Base-by-base conservation (phyloP, 2,113 vertebrate genomes). In the Microcebus griseorufus region DNA sequence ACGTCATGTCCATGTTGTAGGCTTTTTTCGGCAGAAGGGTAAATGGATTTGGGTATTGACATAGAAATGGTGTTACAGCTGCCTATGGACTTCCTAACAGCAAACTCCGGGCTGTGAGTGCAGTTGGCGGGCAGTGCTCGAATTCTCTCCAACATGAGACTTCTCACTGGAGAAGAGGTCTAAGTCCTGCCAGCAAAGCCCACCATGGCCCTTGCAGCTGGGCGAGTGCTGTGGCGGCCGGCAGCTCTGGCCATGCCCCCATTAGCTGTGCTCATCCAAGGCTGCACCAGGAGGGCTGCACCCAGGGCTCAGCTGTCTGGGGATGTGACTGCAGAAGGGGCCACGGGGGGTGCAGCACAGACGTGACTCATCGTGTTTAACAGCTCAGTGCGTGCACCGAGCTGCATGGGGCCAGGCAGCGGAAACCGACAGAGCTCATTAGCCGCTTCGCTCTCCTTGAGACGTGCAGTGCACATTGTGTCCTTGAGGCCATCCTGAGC, bases 351-450 rank as follows among this genome's bases (percentile, higher is more conserved):
- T 14, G 25, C 72, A 95, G 93, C 80, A 42, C 87, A 53, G 82
- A 91, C 65, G 97, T 98, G 98, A 98, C 97, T 98, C 97, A 98
- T 98, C 62, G 80, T 87, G 95, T 98, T 98, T 98, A 98, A 98
- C 98, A 98, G 98, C 98, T 98, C 86, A 45, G 97, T 95, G 98
- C 98, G 95, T 92, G 82, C 97, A 88, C 94, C 93, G 94, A 94
- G n/a, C 45, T 85, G 95, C 93, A 93, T 3, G 12, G 89, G 88
- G 75, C 96, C 75, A 55, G 12, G 78, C 96, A 93, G 98, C 58
- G 5, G 88, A 97, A 97, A 65, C 97, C 42, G 97, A 97, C 98
- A 98, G 97, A 96, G 97, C 94, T 96, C 92, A 98, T 98, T 97
- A 98, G 94, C 91, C 91, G 95, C 93, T 93, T 27, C 82, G 16